Evolutionary conservation across 2,888 invertebrate species (phyloP), one percentile per base, ranked within the genome.

Genomic region (Drosophila kambysellisi): DNA sequence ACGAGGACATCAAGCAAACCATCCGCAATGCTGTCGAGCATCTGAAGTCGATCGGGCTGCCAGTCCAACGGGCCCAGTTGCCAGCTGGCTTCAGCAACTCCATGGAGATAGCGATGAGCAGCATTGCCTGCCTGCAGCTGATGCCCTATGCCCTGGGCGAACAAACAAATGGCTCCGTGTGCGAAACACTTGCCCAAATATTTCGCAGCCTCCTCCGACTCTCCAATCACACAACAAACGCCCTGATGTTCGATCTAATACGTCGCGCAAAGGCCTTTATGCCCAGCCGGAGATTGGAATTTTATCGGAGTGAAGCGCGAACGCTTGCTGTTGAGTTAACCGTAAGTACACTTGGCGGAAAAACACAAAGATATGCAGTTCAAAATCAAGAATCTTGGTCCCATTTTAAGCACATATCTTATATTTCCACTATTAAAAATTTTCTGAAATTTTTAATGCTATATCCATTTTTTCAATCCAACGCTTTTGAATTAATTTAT

Each of bases 241-340:
- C 82, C 4, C 46, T 92, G 61, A 82, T 89, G 39, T 84, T 92
- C 51, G 92, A 92, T 48, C 51, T 91, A 0, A 70, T 91, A 74
- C 79, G 86, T 6, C 81, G 85, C 8, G 32, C 83, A 3, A 89
- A 91, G 37, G 88, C 79, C 1, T 83, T 91, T 9, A 92, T 92
- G 85, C 51, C 83, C 3, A 35, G 35, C 4, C n/a, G 76, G 9
- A 76, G 68, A 33, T 33, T 89, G 15, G 25, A 46, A 3, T 74
- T 69, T 29, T 92, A 91, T 74, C 72, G 71, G 25, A 54, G 35
- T 0, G 82, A 91, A 61, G 70, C 74, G 0, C 69, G 71, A 12
- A 15, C 41, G 6, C 56, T 91, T 3, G 82, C 78, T 39, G 33
- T 61, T 3, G 81, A 91, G n/a, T 52, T 91, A 25, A 79, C 58